These are phyloP conservation scores for Micoletzkya japonica DNA, from an alignment of 2,888 invertebrate genomes.

Conservation along the genomic window DNA sequence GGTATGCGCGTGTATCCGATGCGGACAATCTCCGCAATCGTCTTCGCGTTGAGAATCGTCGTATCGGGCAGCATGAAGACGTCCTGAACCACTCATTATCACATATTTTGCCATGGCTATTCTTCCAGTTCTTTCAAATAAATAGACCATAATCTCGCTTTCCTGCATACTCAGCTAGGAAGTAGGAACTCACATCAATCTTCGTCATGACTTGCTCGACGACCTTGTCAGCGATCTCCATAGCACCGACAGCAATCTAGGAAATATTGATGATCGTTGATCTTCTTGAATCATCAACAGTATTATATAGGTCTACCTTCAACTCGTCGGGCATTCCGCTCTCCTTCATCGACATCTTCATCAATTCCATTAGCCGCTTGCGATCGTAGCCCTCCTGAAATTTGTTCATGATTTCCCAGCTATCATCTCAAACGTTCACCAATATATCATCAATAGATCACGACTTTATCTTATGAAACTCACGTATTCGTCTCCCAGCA, in stretches of 20 bases:
- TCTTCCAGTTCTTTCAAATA: neutral
- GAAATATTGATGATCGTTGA: no score
- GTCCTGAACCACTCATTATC: conserved; percentile 68
- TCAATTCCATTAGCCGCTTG: conserved; percentile 90
- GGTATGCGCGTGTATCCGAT: conserved; percentile 78
- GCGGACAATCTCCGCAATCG: conserved; percentile 93
- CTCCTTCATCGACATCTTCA: conserved; percentile 66
- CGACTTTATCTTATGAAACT: conserved; percentile 9
- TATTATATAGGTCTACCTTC: conserved; percentile 38
- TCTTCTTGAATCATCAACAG: neutral
- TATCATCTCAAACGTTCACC: neutral
- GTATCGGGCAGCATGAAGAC: conserved; percentile 93
- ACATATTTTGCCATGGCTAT: neutral
- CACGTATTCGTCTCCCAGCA: conserved; percentile 89
- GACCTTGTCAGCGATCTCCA: conserved; percentile 89
- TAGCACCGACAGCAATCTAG: conserved; percentile 74
- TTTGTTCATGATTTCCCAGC: neutral
- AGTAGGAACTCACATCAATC: conserved; percentile 70
- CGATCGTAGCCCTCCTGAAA: conserved; percentile 79
- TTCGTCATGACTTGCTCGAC: conserved; percentile 96
- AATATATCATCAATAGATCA: neutral
- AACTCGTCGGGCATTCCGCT: conserved; percentile 51
- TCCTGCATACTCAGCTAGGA: no score
- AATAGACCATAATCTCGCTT: neutral
- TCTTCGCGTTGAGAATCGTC: conserved; percentile 86